phyloP scores from a whole-genome alignment of 2,888 invertebrate species.

The Bombylius discolor region DNA sequence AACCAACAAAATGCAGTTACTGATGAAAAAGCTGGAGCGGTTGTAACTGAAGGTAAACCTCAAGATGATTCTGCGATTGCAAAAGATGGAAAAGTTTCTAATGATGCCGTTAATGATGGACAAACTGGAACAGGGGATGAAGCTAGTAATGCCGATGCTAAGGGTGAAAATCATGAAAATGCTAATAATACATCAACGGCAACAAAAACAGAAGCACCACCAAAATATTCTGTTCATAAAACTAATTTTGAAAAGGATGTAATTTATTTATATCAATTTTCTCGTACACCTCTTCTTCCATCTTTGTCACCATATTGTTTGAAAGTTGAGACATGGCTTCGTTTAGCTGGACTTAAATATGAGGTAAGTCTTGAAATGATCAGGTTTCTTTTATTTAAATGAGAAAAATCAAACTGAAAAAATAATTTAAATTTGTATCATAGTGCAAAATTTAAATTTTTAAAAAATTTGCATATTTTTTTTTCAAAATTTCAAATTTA shows the following conservation, averaged over 20 bases:
- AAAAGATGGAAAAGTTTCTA: conserved; percentile 21
- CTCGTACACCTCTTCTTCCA: conserved; percentile 77
- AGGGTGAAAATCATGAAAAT: conserved; percentile 35
- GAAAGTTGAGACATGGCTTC: conserved; percentile 92
- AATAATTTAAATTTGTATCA: too few species aligned
- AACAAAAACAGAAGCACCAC: conserved; percentile 49
- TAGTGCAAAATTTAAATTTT: too few species aligned
- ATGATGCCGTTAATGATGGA: conserved; percentile 14
- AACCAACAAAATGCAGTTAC: conserved; percentile 24
- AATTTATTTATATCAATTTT: conserved; percentile 88
- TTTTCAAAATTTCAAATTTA: background rate
- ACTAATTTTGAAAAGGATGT: conserved; percentile 80
- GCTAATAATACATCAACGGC: conserved; percentile 38
- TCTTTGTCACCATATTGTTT: conserved; percentile 86
- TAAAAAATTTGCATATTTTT: background rate
- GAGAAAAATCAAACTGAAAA: too few species aligned
- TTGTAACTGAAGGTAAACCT: conserved; percentile 33
- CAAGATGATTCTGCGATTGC: conserved; percentile 40
- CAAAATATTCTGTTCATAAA: conserved; percentile 75
- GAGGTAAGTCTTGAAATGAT: conserved; percentile 54
- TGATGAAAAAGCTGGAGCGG: conserved; percentile 22
- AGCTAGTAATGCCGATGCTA: conserved; percentile 34
- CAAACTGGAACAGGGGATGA: conserved; percentile 29
- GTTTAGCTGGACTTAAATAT: conserved; percentile 82
- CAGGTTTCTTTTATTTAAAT: too few species aligned